Base-by-base conservation (phyloP, 2,888 invertebrate genomes). In the Ganaspis brasiliensis region DNA sequence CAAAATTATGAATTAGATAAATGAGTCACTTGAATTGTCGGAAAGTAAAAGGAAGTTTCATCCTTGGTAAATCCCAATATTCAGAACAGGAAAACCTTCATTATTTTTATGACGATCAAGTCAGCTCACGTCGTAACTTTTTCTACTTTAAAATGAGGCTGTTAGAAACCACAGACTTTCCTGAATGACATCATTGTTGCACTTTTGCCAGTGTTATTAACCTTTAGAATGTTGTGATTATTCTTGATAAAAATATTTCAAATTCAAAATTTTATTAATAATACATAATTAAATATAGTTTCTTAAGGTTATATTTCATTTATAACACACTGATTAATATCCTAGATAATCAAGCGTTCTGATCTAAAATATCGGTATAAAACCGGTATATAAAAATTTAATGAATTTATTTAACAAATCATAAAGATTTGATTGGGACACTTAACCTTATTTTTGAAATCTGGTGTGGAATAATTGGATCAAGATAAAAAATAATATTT, bases 241-340 rank as follows among this genome's bases (percentile, higher is more conserved):
- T 52, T 52, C 49, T 52, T 52, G 9, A n/a, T 16, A 52, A 19
- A 49, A 49, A 49, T 49, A n/a, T n/a, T 49, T 49, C 49, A 49
- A 49, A 49, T 49, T 16, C 49, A 49, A 49, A 49, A 49, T n/a
- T 6, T n/a, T 49, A n/a, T n/a, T n/a, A n/a, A n/a, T n/a, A n/a
- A n/a, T n/a, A n/a, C n/a, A n/a, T n/a, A n/a, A n/a, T n/a, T n/a
- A n/a, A n/a, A n/a, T n/a, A n/a, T n/a, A n/a, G n/a, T n/a, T n/a
- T n/a, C n/a, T n/a, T n/a, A n/a, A n/a, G n/a, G n/a, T n/a, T n/a
- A n/a, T n/a, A n/a, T n/a, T n/a, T n/a, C n/a, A n/a, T n/a, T n/a
- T n/a, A n/a, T n/a, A n/a, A n/a, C n/a, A n/a, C n/a, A n/a, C n/a
- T n/a, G n/a, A n/a, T n/a, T n/a, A n/a, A n/a, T n/a, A n/a, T n/a